A percentile compares a stretch with the other conserved stretches of the same genome.
Conservation (phyloP, 2,113 vertebrate genomes). For the Sterna hirundo region DNA sequence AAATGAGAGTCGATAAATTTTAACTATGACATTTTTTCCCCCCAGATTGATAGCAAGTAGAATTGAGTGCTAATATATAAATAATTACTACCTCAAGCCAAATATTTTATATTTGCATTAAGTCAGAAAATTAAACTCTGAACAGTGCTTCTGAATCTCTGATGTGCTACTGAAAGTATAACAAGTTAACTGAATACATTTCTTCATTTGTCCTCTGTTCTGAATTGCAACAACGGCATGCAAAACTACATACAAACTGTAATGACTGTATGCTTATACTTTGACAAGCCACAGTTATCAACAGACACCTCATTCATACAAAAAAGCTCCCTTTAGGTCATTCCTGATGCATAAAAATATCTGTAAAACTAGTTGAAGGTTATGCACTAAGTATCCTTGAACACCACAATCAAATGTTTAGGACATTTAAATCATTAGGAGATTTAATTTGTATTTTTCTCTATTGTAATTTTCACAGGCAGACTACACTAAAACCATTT, state of each 20-base stretch:
- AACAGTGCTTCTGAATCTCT: background rate
- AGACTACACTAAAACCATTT: background rate
- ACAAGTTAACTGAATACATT: background rate
- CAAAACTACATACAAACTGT: accelerated
- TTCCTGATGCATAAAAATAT: background rate
- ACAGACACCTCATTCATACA: background rate
- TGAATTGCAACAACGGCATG: background rate
- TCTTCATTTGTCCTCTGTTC: background rate
- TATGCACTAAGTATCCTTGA: background rate
- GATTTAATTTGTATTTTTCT: background rate
- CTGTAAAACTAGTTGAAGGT: background rate
- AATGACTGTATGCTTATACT: background rate
- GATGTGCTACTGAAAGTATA: background rate
- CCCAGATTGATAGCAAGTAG: background rate
- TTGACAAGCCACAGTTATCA: background rate
- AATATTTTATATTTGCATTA: background rate
- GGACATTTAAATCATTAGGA: background rate
- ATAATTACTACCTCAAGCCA: background rate
- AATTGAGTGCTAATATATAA: background rate
- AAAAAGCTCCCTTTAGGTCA: background rate
- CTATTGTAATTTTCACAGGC: background rate
- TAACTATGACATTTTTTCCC: background rate
- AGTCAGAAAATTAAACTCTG: background rate
- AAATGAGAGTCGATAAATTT: background rate
- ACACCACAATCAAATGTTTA: background rate